Percentiles rank a stretch among this genome's conserved stretches.
phyloP scores from a whole-genome alignment of 2,888 invertebrate genomes.

The Ichneumoninae sp. region DNA sequence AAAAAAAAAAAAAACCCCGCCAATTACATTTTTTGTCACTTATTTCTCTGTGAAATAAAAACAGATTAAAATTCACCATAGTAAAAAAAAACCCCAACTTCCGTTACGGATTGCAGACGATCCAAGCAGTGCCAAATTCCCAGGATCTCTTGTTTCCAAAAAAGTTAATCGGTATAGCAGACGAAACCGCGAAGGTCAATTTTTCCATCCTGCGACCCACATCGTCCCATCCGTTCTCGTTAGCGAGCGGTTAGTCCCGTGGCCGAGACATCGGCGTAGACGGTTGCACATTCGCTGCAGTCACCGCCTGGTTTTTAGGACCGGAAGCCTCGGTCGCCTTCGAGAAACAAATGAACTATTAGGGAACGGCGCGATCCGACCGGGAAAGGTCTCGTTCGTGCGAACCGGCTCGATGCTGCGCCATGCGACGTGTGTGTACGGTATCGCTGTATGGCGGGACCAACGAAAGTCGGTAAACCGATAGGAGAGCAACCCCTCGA shows the following conservation, averaged over 20 bases:
- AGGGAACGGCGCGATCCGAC: constrained; percentile 71
- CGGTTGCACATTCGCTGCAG: constrained; percentile 5
- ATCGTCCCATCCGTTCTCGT: constrained; percentile 19
- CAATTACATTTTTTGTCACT: background rate
- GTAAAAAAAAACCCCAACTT: background rate
- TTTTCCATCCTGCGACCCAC: constrained; percentile 10
- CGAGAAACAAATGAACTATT: constrained; percentile 80
- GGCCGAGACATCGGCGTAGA: background rate
- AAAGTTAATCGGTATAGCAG: background rate
- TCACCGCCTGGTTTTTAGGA: constrained; percentile 67
- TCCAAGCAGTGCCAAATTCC: background rate
- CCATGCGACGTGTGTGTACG: constrained; percentile 7
- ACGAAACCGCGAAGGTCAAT: constrained; percentile 9
- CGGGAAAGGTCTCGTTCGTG: constrained; percentile 35
- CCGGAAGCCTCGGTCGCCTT: constrained; percentile 74
- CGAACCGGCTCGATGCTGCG: constrained; percentile 28
- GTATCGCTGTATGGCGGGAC: background rate
- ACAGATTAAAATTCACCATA: background rate
- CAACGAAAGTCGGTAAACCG: constrained; percentile 41
- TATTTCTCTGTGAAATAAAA: background rate
- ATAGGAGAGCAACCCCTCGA: constrained; percentile 26
- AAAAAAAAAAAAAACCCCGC: background rate
- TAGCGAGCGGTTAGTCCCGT: constrained; percentile 21
- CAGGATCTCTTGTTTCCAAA: background rate
- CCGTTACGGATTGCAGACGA: background rate